Conservation (phyloP, 2,113 vertebrate species). For the Ptyas mucosa region DNA sequence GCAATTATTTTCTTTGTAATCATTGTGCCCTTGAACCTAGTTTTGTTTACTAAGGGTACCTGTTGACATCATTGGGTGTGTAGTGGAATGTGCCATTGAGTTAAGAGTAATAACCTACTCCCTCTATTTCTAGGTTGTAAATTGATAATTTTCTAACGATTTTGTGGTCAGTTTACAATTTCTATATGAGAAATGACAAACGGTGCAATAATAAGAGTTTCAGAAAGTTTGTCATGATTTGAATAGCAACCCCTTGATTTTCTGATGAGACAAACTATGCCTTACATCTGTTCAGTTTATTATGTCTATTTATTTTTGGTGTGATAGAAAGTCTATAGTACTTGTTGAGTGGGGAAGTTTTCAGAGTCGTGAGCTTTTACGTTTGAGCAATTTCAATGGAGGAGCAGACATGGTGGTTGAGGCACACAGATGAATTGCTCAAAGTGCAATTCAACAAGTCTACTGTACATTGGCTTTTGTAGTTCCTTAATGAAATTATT, state of each 20-base stretch:
- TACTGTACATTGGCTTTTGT: not conserved
- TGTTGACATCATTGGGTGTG: constrained; percentile 40
- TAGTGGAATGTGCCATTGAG: constrained; percentile 39
- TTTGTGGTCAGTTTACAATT: not conserved
- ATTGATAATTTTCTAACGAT: constrained; percentile 26
- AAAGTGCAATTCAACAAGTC: not conserved
- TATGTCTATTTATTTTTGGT: not conserved
- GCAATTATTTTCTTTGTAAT: constrained; percentile 44
- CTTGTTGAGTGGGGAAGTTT: not conserved
- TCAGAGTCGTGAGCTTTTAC: not conserved
- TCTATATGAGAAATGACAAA: constrained; percentile 4
- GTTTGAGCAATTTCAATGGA: not conserved
- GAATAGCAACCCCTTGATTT: not conserved
- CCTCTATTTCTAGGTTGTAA: not conserved
- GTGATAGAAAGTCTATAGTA: not conserved
- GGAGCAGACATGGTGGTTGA: not conserved
- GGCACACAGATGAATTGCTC: not conserved
- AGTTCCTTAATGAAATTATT: not conserved
- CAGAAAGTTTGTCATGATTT: constrained; percentile 12
- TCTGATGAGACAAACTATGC: not conserved
- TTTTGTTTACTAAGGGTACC: constrained; percentile 19
- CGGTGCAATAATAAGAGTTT: not conserved
- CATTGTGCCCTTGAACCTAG: constrained; percentile 27
- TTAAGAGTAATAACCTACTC: constrained; percentile 19
- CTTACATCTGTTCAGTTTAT: not conserved